These are phyloP conservation scores for Cydia fagiglandana DNA, from an alignment of 1,140 invertebrate species.

Conservation along the genomic window DNA sequence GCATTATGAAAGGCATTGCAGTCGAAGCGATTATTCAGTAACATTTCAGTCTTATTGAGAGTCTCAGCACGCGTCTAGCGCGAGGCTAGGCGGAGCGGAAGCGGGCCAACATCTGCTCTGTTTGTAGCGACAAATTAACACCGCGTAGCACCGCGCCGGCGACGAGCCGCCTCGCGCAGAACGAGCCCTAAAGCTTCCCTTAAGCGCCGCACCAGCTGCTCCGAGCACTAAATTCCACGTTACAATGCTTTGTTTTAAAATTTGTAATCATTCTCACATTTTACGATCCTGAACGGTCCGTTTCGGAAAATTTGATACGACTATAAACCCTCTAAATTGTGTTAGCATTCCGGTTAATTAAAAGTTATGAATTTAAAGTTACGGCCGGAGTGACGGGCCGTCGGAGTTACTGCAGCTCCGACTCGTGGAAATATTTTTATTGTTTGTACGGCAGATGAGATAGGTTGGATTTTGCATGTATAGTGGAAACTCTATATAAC, in stretches of 20 bases:
- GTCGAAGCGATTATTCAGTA: neutral
- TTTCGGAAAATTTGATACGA: conserved; percentile 75
- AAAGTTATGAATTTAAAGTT: conserved; percentile 65
- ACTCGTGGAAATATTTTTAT: conserved; percentile 53
- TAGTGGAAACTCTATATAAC: too few relatives aligned
- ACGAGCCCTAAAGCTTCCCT: conserved; percentile 66
- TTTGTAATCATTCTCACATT: conserved; percentile 77
- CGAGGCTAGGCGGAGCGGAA: conserved; percentile 28
- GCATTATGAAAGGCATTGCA: neutral
- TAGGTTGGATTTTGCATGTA: conserved; percentile 21
- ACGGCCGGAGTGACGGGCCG: neutral
- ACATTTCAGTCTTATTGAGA: conserved; percentile 10
- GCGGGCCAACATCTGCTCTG: conserved; percentile 52
- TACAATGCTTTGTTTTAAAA: conserved; percentile 75
- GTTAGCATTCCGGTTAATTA: conserved; percentile 74
- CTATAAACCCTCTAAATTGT: conserved; percentile 73
- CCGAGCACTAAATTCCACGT: conserved; percentile 66
- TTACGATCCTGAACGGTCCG: conserved; percentile 71
- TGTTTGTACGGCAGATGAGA: conserved; percentile 47
- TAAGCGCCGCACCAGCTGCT: conserved; percentile 63
- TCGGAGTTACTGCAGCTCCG: conserved; percentile 44
- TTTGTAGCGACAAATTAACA: conserved; percentile 67
- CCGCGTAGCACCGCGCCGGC: conserved; percentile 53
- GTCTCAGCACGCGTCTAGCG: neutral
- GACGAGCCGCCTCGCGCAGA: conserved; percentile 54